Evolutionary conservation across 2,888 invertebrate genomes (phyloP).

Genomic region (Cremastinae sp.): DNA sequence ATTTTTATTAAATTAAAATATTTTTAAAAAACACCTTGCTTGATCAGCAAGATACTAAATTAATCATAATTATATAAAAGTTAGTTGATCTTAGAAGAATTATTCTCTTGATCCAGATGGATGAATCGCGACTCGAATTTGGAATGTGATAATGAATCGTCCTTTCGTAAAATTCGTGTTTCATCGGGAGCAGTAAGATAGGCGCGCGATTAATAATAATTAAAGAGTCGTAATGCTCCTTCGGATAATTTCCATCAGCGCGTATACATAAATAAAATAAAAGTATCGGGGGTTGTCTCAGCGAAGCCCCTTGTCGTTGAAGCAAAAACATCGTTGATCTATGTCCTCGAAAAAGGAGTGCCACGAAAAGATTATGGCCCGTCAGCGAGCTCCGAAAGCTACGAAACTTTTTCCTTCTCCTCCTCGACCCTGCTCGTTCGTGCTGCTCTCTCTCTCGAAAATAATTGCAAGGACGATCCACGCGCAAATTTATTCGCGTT

Average conservation of each 20-base stretch:
- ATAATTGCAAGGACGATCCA: conserved; percentile 38
- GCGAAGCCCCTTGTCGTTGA: conserved; percentile 74
- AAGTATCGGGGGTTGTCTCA: conserved; percentile 38
- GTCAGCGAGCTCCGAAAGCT: too few species aligned
- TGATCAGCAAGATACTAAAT: too few species aligned
- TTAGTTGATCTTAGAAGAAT: too few species aligned
- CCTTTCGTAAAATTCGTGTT: conserved; percentile 35
- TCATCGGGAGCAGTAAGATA: conserved; percentile 25
- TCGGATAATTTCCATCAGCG: neutral
- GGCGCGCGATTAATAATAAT: conserved; percentile 57
- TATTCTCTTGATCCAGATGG: conserved; percentile 19
- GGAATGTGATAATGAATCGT: conserved; percentile 33
- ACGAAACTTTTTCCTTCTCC: too few species aligned
- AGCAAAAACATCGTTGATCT: conserved; percentile 78
- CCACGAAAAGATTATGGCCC: conserved; percentile 65
- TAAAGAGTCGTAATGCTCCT: conserved; percentile 48
- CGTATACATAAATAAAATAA: neutral
- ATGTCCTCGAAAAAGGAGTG: conserved; percentile 68
- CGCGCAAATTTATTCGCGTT: conserved; percentile 10
- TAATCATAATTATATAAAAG: too few species aligned
- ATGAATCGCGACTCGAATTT: conserved; percentile 24
- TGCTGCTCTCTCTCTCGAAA: too few species aligned
- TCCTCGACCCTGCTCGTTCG: conserved; percentile 44
- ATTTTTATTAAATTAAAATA: too few species aligned
- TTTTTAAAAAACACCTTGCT: too few species aligned